Conservation (phyloP, 1,140 invertebrate genomes). For the Drosophila seguyi region DNA sequence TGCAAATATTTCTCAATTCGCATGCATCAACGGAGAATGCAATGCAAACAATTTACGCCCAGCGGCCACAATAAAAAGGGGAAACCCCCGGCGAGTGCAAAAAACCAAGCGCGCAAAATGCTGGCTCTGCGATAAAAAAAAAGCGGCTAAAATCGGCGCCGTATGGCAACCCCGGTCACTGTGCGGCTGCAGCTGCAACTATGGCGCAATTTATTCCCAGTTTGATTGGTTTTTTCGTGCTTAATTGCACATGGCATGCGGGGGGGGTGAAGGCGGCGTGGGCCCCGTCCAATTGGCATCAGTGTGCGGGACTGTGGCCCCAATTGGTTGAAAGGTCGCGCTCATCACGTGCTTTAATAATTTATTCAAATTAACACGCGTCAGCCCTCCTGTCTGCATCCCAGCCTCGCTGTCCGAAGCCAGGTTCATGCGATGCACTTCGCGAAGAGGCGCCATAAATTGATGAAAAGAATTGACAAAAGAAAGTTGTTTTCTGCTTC, state of each 20-base stretch:
- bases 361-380: conserved; percentile 83
- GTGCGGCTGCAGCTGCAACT: conserved; percentile 44
- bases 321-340: conserved; percentile 70
- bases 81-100: conserved; percentile 29
- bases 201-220: conserved; percentile 74
- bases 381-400: conserved; percentile 44
- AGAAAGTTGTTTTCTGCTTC: no score
- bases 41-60: conserved; percentile 79
- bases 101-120: conserved; percentile 31
- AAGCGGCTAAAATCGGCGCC: conserved; percentile 34
- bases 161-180: conserved; percentile 50
- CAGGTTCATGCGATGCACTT: conserved; percentile 17
- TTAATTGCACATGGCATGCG: conserved; percentile 68
- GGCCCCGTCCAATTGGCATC: conserved; percentile 27
- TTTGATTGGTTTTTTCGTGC: conserved; percentile 73
- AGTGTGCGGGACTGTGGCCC: not conserved
- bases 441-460: not conserved
- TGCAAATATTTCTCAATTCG: conserved; percentile 83
- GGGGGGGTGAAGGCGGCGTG: not conserved
- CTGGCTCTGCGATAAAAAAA: conserved; percentile 43
- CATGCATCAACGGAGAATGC: conserved; percentile 77
- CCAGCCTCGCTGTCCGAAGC: conserved; percentile 1
- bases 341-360: conserved; percentile 81
- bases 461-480: no score
- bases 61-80: conserved; percentile 61